Base-by-base conservation (phyloP, 2,113 vertebrate species). In the Probosciger aterrimus region DNA sequence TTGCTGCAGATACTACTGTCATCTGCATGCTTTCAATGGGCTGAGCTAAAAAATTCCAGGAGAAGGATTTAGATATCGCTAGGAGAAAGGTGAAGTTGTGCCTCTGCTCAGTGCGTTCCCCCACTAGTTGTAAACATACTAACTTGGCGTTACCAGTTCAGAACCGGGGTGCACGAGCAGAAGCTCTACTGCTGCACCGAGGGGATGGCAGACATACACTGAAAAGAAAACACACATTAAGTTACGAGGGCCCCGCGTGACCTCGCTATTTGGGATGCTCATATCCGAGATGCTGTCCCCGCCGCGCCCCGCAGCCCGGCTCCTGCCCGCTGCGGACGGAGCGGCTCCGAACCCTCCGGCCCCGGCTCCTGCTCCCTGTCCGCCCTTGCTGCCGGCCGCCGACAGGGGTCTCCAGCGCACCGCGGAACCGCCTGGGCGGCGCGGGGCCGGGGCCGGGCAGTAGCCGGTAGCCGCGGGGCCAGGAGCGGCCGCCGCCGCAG, bases 341-440 rank as follows among this genome's bases (percentile, higher is more conserved):
- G 39, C 24, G 9, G 28, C 18, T 19, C 24, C 37, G 27, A 28
- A 44, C 11, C 13, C n/a, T 23, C 33, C 25, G 7, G n/a, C 65
- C 18, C 28, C 19, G 12, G 37, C 24, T 18, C 46, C 74, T 41
- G 44, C 31, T 31, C 73, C n/a, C 14, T 11, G 44, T 6, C 41
- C 30, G 52, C 52, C 80, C 53, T 63, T 89, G 80, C 85, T 1
- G 14, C 2, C 53, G 4, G 68, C 23, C 6, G 97, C 98, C 99
- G 97, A 99, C 97, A 99, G 99, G 98, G 98, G 99, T 98, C 99
- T 98, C 99, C 98, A 98, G 98, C 99, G 98, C 98, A 99, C 98
- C 98, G 98, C 97, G 98, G 95, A 99, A 98, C 55, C 31, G 55
- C 55, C 55, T 19, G 12, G 55, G 31, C 55, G 19, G 55, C 8